Conservation (phyloP, 2,797 vertebrate genomes). For the Euphonia xanthogaster region DNA sequence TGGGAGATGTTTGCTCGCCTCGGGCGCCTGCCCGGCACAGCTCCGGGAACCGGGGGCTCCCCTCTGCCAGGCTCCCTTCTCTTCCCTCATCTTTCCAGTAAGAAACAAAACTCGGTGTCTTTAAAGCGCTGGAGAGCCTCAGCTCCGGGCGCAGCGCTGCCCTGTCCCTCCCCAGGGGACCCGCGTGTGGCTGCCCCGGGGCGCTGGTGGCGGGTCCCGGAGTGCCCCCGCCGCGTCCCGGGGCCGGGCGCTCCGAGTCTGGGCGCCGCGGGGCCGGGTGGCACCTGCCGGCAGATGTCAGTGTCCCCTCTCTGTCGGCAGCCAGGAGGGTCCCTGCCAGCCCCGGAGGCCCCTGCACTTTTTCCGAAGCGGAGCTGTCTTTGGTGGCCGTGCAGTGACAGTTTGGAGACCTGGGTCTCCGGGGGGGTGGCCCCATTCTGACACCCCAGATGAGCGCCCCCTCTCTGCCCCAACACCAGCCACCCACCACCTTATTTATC, state of each 20-base stretch:
- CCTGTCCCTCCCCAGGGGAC: not conserved
- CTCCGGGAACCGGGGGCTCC: not conserved
- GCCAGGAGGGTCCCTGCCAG: not conserved
- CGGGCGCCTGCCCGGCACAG: not conserved
- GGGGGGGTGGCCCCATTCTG: not conserved
- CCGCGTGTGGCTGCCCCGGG: not conserved
- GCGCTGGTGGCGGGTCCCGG: not conserved
- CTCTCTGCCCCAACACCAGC: not conserved
- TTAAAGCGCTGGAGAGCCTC: not conserved
- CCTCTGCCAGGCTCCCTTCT: not conserved
- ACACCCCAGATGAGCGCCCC: not conserved
- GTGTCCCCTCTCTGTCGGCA: slow-evolving; percentile 33
- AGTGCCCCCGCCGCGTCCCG: not conserved
- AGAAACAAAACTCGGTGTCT: not conserved
- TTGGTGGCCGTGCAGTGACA: not conserved
- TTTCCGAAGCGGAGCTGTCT: not conserved
- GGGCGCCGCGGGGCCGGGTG: not conserved
- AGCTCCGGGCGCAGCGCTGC: not conserved
- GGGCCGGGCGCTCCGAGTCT: not conserved
- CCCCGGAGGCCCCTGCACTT: not conserved
- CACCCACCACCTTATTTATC: not conserved
- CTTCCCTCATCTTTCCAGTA: not conserved
- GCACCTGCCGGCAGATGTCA: slow-evolving; percentile 56
- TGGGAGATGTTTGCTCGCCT: not conserved
- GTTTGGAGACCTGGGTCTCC: not conserved